A percentile compares a stretch with the other conserved stretches of the same genome.
Evolutionary conservation across 2,888 invertebrate genomes (phyloP).

Genomic region (Mantis religiosa): DNA sequence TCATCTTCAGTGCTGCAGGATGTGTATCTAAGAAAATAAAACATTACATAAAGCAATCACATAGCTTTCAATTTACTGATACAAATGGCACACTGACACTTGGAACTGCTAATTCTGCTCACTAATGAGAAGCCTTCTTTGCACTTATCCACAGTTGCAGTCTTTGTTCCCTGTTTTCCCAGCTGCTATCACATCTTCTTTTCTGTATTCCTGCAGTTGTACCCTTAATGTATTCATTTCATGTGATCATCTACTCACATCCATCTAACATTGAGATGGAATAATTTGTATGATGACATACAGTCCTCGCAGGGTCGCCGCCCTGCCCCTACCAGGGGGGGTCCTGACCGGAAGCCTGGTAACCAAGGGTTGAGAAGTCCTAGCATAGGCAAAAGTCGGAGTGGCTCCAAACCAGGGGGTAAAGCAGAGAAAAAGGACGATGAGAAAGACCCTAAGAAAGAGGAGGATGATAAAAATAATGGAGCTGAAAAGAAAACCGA

Average conservation of each 20-base stretch:
- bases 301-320: conserved; percentile 20
- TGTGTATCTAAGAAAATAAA: background rate
- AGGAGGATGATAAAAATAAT: conserved; percentile 16
- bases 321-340: conserved; percentile 12
- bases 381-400: conserved; percentile 21
- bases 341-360: conserved; percentile 20
- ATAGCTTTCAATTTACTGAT: background rate
- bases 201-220: background rate
- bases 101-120: background rate
- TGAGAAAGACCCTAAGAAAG: conserved; percentile 18
- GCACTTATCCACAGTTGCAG: background rate
- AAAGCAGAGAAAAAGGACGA: conserved; percentile 22
- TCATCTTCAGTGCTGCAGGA: background rate
- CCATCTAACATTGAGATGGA: background rate
- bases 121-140: background rate
- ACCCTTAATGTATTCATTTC: background rate
- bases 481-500: conserved; percentile 15
- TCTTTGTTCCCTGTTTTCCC: background rate
- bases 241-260: background rate
- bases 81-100: background rate
- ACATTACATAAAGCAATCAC: background rate
- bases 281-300: conserved; percentile 6
- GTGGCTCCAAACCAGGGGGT: conserved; percentile 15
- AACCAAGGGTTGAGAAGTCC: conserved; percentile 24
- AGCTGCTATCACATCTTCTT: background rate